Evolutionary conservation across 2,888 invertebrate species (phyloP).

Genomic region (Globia sparganii): DNA sequence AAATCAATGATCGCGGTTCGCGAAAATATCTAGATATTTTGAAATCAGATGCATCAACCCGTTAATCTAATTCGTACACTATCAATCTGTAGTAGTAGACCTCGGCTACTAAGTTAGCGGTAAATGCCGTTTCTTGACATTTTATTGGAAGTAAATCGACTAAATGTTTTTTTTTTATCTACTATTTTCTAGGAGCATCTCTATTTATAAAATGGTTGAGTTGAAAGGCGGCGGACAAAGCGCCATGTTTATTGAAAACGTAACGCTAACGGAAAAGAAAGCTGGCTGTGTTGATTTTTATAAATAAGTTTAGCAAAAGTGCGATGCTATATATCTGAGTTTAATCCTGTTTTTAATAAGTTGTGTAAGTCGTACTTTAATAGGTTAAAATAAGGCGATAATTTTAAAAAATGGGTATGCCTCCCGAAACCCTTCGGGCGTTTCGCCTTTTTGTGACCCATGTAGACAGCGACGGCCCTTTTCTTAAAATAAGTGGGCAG

Average conservation of each 20-base stretch:
- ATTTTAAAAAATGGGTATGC: conserved; percentile 79
- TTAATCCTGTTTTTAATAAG: conserved; percentile 65
- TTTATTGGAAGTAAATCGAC: conserved; percentile 33
- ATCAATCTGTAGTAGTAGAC: no score
- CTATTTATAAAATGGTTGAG: conserved; percentile 56
- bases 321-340: conserved; percentile 68
- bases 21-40: no score
- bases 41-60: no score
- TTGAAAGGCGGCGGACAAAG: conserved; percentile 49
- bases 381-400: conserved; percentile 36
- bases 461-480: conserved; percentile 92
- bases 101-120: background rate
- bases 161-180: background rate
- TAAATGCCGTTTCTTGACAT: background rate
- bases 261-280: conserved; percentile 87
- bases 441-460: conserved; percentile 91
- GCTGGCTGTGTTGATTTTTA: conserved; percentile 80
- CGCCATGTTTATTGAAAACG: conserved; percentile 87
- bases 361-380: conserved; percentile 77
- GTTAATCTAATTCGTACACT: no score
- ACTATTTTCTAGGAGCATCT: conserved; percentile 22
- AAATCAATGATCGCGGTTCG: no score
- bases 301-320: conserved; percentile 71
- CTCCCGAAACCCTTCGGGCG: conserved; percentile 79
- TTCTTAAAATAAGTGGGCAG: conserved; percentile 94